A percentile compares a stretch with the other conserved stretches of the same genome.
phyloP scores from a whole-genome alignment of 1,140 invertebrate genomes.

The Tribolium madens region DNA sequence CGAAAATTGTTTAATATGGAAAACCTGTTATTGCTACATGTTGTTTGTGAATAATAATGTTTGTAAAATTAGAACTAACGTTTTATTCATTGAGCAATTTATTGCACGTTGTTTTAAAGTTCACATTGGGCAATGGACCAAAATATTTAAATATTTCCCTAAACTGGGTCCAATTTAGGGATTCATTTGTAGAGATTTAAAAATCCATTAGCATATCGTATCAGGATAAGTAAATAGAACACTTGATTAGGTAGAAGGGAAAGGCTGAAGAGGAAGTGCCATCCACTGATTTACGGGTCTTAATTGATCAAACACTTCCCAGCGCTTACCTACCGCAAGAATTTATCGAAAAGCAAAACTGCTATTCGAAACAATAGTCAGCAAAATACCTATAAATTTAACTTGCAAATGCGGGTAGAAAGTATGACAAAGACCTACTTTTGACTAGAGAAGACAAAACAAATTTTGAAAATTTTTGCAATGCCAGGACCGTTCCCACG shows the following conservation, averaged over 20 bases:
- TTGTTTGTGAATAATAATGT: constrained; percentile 24
- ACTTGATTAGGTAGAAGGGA: not conserved
- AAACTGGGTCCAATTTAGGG: too few relatives aligned
- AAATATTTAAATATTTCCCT: not conserved
- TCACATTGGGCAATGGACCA: constrained; percentile 16
- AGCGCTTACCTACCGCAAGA: constrained; percentile 13
- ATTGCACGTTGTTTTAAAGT: constrained; percentile 26
- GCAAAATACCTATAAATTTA: constrained; percentile 1
- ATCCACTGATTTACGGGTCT: not conserved
- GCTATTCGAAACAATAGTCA: not conserved
- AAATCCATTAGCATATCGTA: constrained; percentile 4
- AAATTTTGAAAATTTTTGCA: constrained; percentile 1
- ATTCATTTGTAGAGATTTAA: not conserved
- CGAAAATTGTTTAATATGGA: constrained; percentile 16
- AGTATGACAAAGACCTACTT: constrained; percentile 34
- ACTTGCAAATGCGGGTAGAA: constrained; percentile 26
- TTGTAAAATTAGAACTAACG: constrained; percentile 19
- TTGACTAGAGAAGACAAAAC: not conserved
- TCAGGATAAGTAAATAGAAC: not conserved
- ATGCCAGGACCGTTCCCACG: not conserved
- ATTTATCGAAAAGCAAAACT: constrained; percentile 12
- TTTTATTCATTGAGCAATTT: constrained; percentile 33
- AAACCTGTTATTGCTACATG: constrained; percentile 22
- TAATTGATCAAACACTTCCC: not conserved
- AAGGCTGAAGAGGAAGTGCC: not conserved